Evolutionary conservation across 2,888 invertebrate genomes (phyloP).

Genomic region (Unio pictorum): DNA sequence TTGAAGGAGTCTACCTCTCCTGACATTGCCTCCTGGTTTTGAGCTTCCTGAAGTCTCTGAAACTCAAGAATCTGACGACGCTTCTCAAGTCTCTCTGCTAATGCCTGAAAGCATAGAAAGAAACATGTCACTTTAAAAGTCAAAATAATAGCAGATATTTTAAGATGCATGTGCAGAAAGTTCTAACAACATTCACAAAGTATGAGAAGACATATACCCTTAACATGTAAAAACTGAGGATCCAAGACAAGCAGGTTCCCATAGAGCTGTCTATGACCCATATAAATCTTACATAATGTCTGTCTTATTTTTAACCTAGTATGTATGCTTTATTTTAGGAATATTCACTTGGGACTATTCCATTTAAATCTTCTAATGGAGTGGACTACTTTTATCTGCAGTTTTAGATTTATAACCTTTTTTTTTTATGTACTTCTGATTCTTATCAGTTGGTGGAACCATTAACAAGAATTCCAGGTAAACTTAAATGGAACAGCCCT

Average conservation of each 20-base stretch:
- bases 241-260: too few species aligned
- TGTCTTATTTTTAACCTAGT: background rate
- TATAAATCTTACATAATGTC: too few species aligned
- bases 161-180: background rate
- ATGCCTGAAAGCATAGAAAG: constrained; percentile 35
- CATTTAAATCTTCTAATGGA: too few species aligned
- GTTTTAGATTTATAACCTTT: too few species aligned
- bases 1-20: constrained; percentile 41
- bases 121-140: background rate
- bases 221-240: too few species aligned
- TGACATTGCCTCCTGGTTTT: constrained; percentile 35
- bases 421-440: too few species aligned
- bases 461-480: too few species aligned
- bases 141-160: background rate
- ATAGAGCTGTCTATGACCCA: too few species aligned
- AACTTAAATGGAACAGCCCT: too few species aligned
- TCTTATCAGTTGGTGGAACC: too few species aligned
- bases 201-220: background rate
- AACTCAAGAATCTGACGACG: constrained; percentile 59
- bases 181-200: background rate
- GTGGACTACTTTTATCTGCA: too few species aligned
- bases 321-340: background rate
- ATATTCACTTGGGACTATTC: too few species aligned
- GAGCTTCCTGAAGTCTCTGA: constrained; percentile 48
- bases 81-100: constrained; percentile 63